These are phyloP conservation scores for Cnemophilus loriae DNA, from an alignment of 2,113 vertebrate species.

Conservation along the genomic window DNA sequence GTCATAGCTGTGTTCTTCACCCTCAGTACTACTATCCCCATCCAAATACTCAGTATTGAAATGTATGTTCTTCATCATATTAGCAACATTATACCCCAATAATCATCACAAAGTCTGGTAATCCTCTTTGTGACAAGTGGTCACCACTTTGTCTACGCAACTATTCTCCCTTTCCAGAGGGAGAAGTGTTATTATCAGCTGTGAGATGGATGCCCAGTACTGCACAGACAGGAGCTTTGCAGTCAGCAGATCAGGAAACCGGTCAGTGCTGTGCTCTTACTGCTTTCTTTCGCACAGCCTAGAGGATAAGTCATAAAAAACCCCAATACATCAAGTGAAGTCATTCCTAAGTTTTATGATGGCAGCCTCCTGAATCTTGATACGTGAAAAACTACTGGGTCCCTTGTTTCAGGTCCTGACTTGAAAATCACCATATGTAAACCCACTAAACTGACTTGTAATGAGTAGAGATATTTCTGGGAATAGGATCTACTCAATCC, in stretches of 20 bases:
- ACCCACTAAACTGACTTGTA: background rate
- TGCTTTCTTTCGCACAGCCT: background rate
- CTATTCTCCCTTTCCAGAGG: background rate
- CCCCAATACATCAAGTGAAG: background rate
- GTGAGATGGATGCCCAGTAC: background rate
- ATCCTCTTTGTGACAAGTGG: background rate
- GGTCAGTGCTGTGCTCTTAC: background rate
- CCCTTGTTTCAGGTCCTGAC: background rate
- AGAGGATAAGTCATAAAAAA: background rate
- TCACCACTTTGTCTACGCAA: background rate
- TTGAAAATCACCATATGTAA: background rate
- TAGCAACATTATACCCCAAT: background rate
- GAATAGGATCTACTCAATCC: slow-evolving; percentile 37
- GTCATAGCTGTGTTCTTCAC: background rate
- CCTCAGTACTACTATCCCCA: background rate
- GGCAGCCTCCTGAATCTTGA: background rate
- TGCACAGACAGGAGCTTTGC: background rate
- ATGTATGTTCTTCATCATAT: background rate
- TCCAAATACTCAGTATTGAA: background rate
- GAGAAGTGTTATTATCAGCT: background rate
- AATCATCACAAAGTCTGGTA: background rate
- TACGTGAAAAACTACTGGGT: background rate
- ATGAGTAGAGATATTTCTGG: slow-evolving; percentile 25
- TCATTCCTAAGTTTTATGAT: background rate
- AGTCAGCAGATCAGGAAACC: background rate